phyloP scores from a whole-genome alignment of 2,888 invertebrate species.

The Zaprionus bogoriensis region DNA sequence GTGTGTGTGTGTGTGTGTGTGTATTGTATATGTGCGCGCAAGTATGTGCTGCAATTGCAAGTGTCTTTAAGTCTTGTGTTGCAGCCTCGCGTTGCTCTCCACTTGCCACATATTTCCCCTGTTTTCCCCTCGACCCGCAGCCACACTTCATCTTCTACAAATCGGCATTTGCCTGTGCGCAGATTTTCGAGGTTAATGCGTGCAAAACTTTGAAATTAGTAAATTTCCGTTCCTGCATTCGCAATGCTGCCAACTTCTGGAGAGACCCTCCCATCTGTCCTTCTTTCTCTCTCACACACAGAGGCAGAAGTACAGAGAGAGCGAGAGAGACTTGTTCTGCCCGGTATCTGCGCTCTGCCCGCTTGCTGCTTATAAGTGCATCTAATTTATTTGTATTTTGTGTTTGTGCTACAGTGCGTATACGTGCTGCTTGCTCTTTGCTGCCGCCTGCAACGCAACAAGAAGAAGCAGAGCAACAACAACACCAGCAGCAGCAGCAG shows the following conservation, averaged over 20 bases:
- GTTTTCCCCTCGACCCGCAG: background rate
- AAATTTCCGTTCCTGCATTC: constrained; percentile 68
- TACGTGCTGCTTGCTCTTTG: constrained; percentile 57
- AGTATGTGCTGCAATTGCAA: constrained; percentile 41
- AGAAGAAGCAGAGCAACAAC: constrained; percentile 28
- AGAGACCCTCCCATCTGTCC: background rate
- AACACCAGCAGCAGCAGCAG: constrained; percentile 26
- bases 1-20: constrained; percentile 16
- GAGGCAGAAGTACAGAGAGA: too few species aligned
- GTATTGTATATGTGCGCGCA: constrained; percentile 10
- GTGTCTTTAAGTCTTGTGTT: constrained; percentile 53
- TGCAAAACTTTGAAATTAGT: constrained; percentile 77
- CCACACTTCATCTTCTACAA: constrained; percentile 31
- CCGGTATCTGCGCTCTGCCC: background rate
- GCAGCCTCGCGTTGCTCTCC: background rate
- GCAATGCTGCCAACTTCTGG: constrained; percentile 36
- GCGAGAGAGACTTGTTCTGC: background rate
- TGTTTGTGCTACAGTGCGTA: constrained; percentile 70
- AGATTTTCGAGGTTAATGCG: constrained; percentile 78
- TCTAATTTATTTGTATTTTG: constrained; percentile 79
- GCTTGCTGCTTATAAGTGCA: constrained; percentile 59
- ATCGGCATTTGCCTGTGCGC: constrained; percentile 66
- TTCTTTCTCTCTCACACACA: constrained; percentile 1
- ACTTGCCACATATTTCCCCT: background rate
- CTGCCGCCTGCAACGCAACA: constrained; percentile 19